These are phyloP conservation scores for Pandemis cinnamomeana DNA, from an alignment of 2,888 invertebrate species.

Conservation along the genomic window DNA sequence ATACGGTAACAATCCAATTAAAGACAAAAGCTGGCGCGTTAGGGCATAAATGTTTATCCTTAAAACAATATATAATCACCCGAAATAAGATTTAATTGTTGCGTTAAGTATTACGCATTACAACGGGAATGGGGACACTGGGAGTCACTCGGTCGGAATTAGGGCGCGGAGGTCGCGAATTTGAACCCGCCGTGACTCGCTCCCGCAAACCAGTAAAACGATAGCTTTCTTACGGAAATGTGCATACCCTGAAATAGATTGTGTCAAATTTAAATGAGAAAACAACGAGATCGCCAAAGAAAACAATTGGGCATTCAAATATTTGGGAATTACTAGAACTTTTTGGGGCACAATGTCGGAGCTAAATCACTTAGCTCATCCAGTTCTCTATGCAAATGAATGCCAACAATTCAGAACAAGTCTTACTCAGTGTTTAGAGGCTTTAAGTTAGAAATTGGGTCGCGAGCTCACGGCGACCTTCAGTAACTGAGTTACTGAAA, in stretches of 20 bases:
- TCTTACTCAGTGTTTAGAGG: constrained; percentile 17
- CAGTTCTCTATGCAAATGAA: constrained; percentile 4
- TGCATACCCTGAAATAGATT: neutral
- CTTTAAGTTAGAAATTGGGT: constrained; percentile 36
- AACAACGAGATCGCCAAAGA: neutral
- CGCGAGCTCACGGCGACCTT: constrained; percentile 26
- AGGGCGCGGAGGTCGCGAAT: constrained; percentile 37
- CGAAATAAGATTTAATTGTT: constrained; percentile 32
- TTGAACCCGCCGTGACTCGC: constrained; percentile 25
- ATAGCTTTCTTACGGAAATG: constrained; percentile 34
- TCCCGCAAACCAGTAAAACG: constrained; percentile 30
- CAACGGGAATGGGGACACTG: constrained; percentile 19
- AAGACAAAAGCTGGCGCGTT: constrained; percentile 27
- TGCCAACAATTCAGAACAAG: constrained; percentile 4
- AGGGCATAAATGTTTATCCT: constrained; percentile 28
- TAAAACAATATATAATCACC: constrained; percentile 31
- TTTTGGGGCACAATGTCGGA: constrained; percentile 2
- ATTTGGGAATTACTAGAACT: neutral
- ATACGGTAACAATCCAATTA: constrained; percentile 27
- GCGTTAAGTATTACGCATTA: constrained; percentile 18
- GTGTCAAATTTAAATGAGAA: neutral
- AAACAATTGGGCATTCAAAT: neutral
- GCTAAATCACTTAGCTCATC: constrained; percentile 1
- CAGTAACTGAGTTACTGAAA: constrained; percentile 15
- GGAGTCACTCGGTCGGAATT: constrained; percentile 32